phyloP scores from a whole-genome alignment of 2,888 invertebrate species.

The Seira ritae region DNA sequence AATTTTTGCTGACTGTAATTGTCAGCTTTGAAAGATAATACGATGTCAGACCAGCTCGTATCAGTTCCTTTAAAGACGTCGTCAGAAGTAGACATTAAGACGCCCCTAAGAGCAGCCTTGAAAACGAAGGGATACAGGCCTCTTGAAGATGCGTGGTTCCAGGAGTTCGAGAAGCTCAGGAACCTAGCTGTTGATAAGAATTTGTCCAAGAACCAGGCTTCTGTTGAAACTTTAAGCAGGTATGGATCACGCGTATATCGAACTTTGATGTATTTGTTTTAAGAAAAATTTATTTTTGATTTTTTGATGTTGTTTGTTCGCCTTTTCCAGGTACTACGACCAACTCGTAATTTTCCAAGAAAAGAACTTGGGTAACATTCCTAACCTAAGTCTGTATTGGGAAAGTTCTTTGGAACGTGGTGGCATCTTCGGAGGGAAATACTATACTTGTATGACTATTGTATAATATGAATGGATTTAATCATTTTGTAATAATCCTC shows the following conservation, averaged over 20 bases:
- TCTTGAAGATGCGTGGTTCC: slow-evolving; percentile 40
- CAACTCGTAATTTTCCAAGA: slow-evolving; percentile 93
- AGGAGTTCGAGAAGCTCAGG: slow-evolving; percentile 65
- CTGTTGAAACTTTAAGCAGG: slow-evolving; percentile 64
- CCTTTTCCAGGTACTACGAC: slow-evolving; percentile 90
- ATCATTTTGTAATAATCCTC: too few species aligned
- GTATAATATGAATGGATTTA: not conserved
- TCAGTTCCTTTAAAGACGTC: slow-evolving; percentile 64
- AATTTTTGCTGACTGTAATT: too few species aligned
- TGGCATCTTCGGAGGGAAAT: slow-evolving; percentile 92
- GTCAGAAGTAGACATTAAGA: slow-evolving; percentile 58
- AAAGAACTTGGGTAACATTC: slow-evolving; percentile 94
- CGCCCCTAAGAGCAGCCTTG: slow-evolving; percentile 31
- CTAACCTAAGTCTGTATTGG: slow-evolving; percentile 91
- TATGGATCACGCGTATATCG: slow-evolving; percentile 22
- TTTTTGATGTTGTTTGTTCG: slow-evolving; percentile 70
- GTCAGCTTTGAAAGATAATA: not conserved
- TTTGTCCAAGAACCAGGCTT: slow-evolving; percentile 54
- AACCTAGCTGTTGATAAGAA: slow-evolving; percentile 60
- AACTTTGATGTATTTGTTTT: not conserved
- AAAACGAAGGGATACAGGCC: slow-evolving; percentile 50
- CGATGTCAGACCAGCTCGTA: slow-evolving; percentile 58
- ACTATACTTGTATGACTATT: slow-evolving; percentile 87
- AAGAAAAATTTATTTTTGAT: not conserved
- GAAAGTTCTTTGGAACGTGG: slow-evolving; percentile 99